Evolutionary conservation across 2,113 vertebrate species (phyloP), one percentile per base, ranked within the genome.

Genomic region (Rousettus leschenaultii): DNA sequence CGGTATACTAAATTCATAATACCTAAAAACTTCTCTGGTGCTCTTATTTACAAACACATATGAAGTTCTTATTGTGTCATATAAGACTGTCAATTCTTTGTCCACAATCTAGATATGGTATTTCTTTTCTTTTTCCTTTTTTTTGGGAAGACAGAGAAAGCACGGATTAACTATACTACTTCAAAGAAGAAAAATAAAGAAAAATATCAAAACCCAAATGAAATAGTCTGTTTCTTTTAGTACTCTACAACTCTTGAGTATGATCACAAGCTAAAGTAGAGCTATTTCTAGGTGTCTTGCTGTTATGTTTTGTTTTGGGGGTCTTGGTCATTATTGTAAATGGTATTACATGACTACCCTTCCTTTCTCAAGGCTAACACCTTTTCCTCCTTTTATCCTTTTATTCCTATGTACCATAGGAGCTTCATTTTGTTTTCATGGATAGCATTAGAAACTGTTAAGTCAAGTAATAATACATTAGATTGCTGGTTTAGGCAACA

Each of bases 111-210:
- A 53, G 43, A 45, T 86, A 26, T 13, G 5, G 6, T 12, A 51
- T 83, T 79, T 84, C 33, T 71, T 90, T 35, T 61, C 53, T 28
- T 75, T 77, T 57, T 61, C 19, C 43, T 28, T 28, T 59, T 45
- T 65, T 35, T 84, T 85, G 78, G 55, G 13, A 71, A 77, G 55
- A 48, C 28, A 71, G 65, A 65, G 5, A 61, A 80, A 45, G n/a
- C 15, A 57, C 24, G 53, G 40, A 30, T 11, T 79, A 95, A 75
- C 38, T n/a, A 18, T 77, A 85, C 28, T 87, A 43, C 48, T 70
- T 92, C 18, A 48, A 86, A 89, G 71, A 73, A 66, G 38, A 95
- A 96, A 94, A 92, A 35, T 24, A 82, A 57, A 73, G 38, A 55
- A 63, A 79, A 79, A 91, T 16, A n/a, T 12, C 43, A 77, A 86